Percentiles rank a stretch among this genome's conserved stretches.
phyloP scores from a whole-genome alignment of 2,888 invertebrate species.

The Diadromus collaris region DNA sequence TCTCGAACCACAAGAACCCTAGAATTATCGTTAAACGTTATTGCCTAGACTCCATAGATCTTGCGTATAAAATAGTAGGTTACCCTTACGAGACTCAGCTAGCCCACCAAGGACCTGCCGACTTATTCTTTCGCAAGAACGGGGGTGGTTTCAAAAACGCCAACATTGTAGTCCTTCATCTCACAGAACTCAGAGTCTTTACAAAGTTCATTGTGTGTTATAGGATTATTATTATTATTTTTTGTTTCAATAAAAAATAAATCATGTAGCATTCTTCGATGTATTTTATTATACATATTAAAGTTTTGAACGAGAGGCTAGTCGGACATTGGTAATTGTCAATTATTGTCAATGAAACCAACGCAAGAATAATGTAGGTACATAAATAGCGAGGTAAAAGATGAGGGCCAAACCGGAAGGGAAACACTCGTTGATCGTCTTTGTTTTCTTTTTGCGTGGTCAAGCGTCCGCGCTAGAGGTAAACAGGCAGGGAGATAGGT shows the following conservation, averaged over 20 bases:
- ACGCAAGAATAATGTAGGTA: constrained; percentile 27
- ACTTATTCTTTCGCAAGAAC: constrained; percentile 66
- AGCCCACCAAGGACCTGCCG: constrained; percentile 57
- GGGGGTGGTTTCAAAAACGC: constrained; percentile 72
- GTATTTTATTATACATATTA: too few relatives aligned
- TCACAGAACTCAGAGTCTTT: constrained; percentile 10
- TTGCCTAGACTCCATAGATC: constrained; percentile 80
- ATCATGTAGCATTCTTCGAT: too few relatives aligned
- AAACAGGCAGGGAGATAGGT: constrained; percentile 50
- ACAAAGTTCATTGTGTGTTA: not conserved
- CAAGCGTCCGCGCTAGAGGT: constrained; percentile 56
- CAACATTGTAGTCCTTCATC: constrained; percentile 26
- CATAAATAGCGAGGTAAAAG: constrained; percentile 8
- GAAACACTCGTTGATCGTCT: constrained; percentile 45
- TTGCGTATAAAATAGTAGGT: constrained; percentile 79
- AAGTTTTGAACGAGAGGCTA: too few relatives aligned
- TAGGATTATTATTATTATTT: too few relatives aligned
- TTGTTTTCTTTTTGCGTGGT: constrained; percentile 60
- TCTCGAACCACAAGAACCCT: constrained; percentile 74
- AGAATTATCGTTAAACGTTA: constrained; percentile 80
- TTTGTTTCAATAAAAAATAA: not conserved
- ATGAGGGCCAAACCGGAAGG: constrained; percentile 29
- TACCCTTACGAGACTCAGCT: constrained; percentile 67
- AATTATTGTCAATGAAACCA: constrained; percentile 26
- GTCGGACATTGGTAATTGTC: too few relatives aligned